Evolutionary conservation across 2,888 invertebrate species (phyloP), one percentile per base, ranked within the genome.

Genomic region (Drosophila siamana): DNA sequence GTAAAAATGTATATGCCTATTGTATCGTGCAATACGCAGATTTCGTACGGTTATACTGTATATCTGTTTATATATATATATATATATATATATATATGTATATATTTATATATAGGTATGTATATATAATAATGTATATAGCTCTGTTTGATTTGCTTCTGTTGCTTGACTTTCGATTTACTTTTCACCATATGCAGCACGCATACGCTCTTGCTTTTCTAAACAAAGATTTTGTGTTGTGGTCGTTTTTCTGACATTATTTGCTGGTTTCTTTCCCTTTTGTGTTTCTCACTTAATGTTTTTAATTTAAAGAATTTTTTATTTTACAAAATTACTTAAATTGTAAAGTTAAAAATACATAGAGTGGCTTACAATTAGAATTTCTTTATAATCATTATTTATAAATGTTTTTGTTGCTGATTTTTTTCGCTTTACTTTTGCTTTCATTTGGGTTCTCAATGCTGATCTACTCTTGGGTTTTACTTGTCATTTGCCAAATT

Each of bases 1-100:
- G 82, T 90, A 90, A 86, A 91, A 90, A 88, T 89, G 76, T 87
- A 77, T 82, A 89, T 80, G 74, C 80, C 70, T 74, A 85, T 70
- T 73, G 78, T 61, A 56, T 80, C 46, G 66, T 73, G 67, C 75
- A 80, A 80, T 74, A 59, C 73, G 79, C 81, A 72, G 54, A 69
- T 69, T 73, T 73, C 59, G 69, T 76, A 80, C 83, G 80, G 65
- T 85, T 85, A 69, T 66, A 69, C 64, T 84, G 61, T 78, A 80
- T 80, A 79, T 71, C 61, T 72, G 59, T 86, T 74, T 84, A 68
- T 73, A 71, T 76, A 36, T 74, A n/a, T n/a, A n/a, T n/a, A n/a
- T n/a, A n/a, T n/a, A n/a, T n/a, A n/a, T n/a, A n/a, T n/a, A n/a
- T n/a, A n/a, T n/a, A n/a, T n/a, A n/a, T n/a, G n/a, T n/a, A 63